Conservation (phyloP, 2,797 vertebrate genomes). For the Lagocephalus sceleratus region DNA sequence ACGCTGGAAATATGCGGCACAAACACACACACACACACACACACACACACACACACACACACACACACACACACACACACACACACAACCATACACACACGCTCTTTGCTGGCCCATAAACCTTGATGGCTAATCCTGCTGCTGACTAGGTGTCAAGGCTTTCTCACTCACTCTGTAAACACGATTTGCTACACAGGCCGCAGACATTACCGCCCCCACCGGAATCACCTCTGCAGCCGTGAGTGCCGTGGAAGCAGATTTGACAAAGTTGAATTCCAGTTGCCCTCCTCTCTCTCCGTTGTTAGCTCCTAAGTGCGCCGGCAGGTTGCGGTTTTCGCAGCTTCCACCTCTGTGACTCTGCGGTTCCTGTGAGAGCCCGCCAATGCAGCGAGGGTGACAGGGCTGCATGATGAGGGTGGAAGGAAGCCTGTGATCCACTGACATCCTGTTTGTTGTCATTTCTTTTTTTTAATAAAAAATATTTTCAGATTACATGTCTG, state of each 20-base stretch:
- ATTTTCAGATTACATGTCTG: too few species aligned
- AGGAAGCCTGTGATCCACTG: slow-evolving; percentile 11
- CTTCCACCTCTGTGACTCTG: slow-evolving; percentile 30
- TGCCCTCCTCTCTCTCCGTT: slow-evolving; percentile 5
- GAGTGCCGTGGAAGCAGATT: slow-evolving; percentile 6
- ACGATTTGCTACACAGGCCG: slow-evolving; percentile 48
- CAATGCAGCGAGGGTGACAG: slow-evolving; percentile 14
- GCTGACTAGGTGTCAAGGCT: slow-evolving; percentile 62
- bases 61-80: neutral
- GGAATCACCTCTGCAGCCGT: slow-evolving; percentile 28
- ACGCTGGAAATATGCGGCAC: slow-evolving; percentile 1
- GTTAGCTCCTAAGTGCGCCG: slow-evolving; percentile 6
- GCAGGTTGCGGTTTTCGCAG: slow-evolving; percentile 34
- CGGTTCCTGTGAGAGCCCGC: neutral
- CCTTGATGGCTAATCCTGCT: slow-evolving; percentile 63
- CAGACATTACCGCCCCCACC: slow-evolving; percentile 18
- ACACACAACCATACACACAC: slow-evolving; percentile 10
- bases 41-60: slow-evolving; percentile 8
- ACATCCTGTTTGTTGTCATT: neutral
- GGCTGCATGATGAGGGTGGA: slow-evolving; percentile 2
- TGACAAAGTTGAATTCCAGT: slow-evolving; percentile 18
- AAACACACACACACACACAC: neutral
- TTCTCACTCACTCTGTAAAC: slow-evolving; percentile 63
- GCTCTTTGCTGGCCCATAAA: slow-evolving; percentile 61
- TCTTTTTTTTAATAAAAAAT: too few species aligned